Evolutionary conservation across 2,888 invertebrate species (phyloP).

Genomic region (Clivina fossor): DNA sequence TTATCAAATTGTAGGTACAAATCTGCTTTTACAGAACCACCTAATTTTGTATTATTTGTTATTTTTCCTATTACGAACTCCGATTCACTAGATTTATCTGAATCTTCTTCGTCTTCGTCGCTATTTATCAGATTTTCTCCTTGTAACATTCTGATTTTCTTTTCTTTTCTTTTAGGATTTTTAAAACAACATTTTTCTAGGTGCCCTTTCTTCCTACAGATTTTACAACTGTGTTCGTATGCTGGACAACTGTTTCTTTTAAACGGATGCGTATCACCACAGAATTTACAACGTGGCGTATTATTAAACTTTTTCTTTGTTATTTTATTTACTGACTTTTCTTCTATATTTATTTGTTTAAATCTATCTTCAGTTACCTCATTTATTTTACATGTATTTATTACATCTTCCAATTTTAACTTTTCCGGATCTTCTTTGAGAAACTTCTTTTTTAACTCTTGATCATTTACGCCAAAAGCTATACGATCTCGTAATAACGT

Average conservation of each 20-base stretch:
- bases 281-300: constrained; percentile 3
- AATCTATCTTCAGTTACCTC: not conserved
- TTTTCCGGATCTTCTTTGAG: constrained; percentile 9
- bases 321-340: not conserved
- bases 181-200: constrained; percentile 1
- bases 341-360: constrained; percentile 8
- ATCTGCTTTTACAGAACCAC: not conserved
- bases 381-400: too few species aligned
- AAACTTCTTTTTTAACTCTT: constrained; percentile 5
- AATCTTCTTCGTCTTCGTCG: not conserved
- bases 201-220: constrained; percentile 11
- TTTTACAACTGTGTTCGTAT: constrained; percentile 2
- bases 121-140: not conserved
- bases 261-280: not conserved
- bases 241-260: not conserved
- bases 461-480: constrained; percentile 12
- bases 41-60: not conserved
- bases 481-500: constrained; percentile 2
- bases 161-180: constrained; percentile 11
- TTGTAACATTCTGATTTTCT: not conserved
- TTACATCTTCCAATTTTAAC: constrained; percentile 2
- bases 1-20: constrained; percentile 3
- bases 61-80: constrained; percentile 6
- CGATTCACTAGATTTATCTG: not conserved
- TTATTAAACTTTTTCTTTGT: constrained; percentile 5